phyloP scores from a whole-genome alignment of 2,888 invertebrate genomes.

The Agrochola lychnidis region DNA sequence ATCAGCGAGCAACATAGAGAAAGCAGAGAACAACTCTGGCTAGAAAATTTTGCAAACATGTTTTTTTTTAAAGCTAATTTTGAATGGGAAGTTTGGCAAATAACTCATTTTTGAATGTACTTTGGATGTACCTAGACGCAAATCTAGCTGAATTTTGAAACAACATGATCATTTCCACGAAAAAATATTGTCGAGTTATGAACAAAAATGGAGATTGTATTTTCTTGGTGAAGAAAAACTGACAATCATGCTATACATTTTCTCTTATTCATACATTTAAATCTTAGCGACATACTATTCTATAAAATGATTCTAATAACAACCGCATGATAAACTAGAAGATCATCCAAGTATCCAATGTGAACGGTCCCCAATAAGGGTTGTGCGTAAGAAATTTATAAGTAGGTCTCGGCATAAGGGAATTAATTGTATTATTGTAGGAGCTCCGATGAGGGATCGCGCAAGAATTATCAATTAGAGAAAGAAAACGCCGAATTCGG shows the following conservation, averaged over 20 bases:
- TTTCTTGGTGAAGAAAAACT: neutral
- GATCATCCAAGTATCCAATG: slow-evolving; percentile 55
- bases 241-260: neutral
- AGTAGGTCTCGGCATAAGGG: slow-evolving; percentile 85
- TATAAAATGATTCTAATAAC: neutral
- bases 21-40: neutral
- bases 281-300: neutral
- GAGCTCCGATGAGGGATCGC: slow-evolving; percentile 85
- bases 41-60: neutral
- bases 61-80: neutral
- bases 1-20: neutral
- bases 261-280: neutral
- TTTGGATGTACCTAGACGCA: neutral
- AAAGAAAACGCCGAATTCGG: slow-evolving; percentile 80
- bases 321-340: neutral
- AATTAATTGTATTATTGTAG: slow-evolving; percentile 90
- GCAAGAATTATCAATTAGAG: slow-evolving; percentile 90
- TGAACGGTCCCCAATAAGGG: slow-evolving; percentile 76
- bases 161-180: neutral
- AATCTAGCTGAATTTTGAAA: neutral
- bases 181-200: neutral
- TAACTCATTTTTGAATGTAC: neutral
- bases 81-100: neutral
- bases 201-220: neutral
- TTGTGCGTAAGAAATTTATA: slow-evolving; percentile 83